Base-by-base conservation (phyloP, 2,113 vertebrate genomes). In the Dipodomys ordii region DNA sequence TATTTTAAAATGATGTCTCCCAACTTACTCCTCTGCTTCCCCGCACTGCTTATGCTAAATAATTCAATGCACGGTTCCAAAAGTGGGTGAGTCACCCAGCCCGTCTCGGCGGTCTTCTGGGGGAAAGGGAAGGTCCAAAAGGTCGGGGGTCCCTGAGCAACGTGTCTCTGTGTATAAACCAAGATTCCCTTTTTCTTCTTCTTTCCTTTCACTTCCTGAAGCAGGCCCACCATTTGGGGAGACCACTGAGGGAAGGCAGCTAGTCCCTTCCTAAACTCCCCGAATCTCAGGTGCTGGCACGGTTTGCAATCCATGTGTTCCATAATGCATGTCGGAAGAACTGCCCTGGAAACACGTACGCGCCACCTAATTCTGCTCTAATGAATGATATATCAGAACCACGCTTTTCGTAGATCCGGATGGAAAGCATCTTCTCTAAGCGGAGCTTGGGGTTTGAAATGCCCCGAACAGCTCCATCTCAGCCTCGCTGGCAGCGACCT, bases 1-100 rank as follows among this genome's bases (percentile, higher is more conserved):
- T 94, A 95, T 74, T 93, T 96, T 90, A 82, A 96, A 96, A 91
- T 92, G 89, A 93, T 94, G 95, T 95, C 94, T 95, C 86, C 90
- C 62, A 4, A 0, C 85, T 90, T 93, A 90, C 87, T 90, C 84
- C 90, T 92, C 91, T 68, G 90, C 87, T 88, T 94, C 82, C 32
- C 84, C n/a, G 74, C 73, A 86, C 88, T 95, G 92, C 90, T 87
- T 93, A 96, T 96, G 87, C 92, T 96, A 96, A 97, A 92, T 96
- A 97, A 96, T 97, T 95, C 91, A 96, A 86, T 77, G 83, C 46
- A 83, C 67, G 73, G 74, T 62, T 93, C 83, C 76, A 87, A 94
- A 95, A 94, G 83, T 68, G 35, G 69, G 65, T 93, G 95, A 95
- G 85, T 95, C 94, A 95, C 71, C 85, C 78, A 83, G 68, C 3